Evolutionary conservation across 1,140 invertebrate genomes (phyloP), one percentile per base, ranked within the genome.

Genomic region (Pogonus chalceus): DNA sequence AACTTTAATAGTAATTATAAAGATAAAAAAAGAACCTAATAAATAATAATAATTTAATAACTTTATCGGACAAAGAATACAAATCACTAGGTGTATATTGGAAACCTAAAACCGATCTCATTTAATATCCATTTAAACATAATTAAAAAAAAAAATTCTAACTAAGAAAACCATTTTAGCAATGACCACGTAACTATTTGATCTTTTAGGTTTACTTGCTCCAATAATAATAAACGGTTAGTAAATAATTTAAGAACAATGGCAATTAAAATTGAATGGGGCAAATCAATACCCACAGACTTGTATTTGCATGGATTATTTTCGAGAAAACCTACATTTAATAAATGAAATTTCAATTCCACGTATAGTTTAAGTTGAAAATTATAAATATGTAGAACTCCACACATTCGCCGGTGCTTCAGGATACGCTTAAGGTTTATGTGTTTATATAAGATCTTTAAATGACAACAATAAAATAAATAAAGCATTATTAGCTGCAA

Each of bases 371-470:
- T 24, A 20, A 21, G 7, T 23, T 16, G 4, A 7, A 23, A 3
- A n/a, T 14, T 18, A 4, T 4, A n/a, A n/a, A n/a, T n/a, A n/a
- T n/a, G n/a, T 58, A 3, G 53, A 63, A 50, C 22, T 62, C 12
- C 58, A 62, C 23, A 55, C 49, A 0, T 60, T 62, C 49, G 53
- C 56, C 49, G 56, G 63, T 51, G 60, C 62, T 9, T 63, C 58
- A 1, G 55, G 62, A 57, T 18, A 23, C 4, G 62, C 62, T 14
- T 66, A 66, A 20, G 65, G 62, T 10, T 56, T 58, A 1, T 60
- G 58, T 31, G 48, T 60, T 23, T 66, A 65, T 56, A 51, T 56
- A 1, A 31, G 53, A 21, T 20, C 22, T n/a, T 9, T 47, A 58
- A 23, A 55, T 56, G 2, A 2, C 9, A 21, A 4, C 4, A 23